Percentiles rank a stretch among this genome's conserved stretches.
phyloP scores from a whole-genome alignment of 2,797 vertebrate species.

The Aphelocoma californica region DNA sequence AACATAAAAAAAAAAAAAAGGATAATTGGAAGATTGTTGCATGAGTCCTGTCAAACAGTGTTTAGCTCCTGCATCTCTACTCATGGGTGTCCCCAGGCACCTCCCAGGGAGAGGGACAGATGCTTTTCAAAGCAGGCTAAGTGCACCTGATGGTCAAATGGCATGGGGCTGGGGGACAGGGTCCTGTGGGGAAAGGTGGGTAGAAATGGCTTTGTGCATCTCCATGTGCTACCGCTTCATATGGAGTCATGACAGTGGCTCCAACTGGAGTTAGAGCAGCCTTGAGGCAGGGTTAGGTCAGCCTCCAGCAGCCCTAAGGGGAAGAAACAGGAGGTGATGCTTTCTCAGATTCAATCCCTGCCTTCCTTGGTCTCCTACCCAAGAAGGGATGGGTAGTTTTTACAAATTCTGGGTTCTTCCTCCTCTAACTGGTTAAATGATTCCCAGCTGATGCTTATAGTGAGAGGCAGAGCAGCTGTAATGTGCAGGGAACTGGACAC shows the following conservation, averaged over 20 bases:
- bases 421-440: not conserved
- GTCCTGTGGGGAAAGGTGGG: not conserved
- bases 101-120: not conserved
- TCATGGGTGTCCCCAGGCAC: not conserved
- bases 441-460: not conserved
- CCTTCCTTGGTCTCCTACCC: not conserved
- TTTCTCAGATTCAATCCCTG: not conserved
- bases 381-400: not conserved
- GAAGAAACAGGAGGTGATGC: not conserved
- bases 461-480: not conserved
- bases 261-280: not conserved
- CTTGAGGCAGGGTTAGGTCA: not conserved
- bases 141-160: not conserved
- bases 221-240: not conserved
- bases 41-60: not conserved
- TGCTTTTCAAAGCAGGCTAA: not conserved
- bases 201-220: not conserved
- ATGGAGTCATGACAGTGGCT: not conserved
- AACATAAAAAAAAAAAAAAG: fast-evolving
- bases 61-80: not conserved
- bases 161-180: not conserved
- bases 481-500: not conserved
- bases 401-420: not conserved
- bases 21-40: not conserved
- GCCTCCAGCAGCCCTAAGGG: not conserved